Conservation (phyloP, 2,797 vertebrate species). For the Sciurus vulgaris region DNA sequence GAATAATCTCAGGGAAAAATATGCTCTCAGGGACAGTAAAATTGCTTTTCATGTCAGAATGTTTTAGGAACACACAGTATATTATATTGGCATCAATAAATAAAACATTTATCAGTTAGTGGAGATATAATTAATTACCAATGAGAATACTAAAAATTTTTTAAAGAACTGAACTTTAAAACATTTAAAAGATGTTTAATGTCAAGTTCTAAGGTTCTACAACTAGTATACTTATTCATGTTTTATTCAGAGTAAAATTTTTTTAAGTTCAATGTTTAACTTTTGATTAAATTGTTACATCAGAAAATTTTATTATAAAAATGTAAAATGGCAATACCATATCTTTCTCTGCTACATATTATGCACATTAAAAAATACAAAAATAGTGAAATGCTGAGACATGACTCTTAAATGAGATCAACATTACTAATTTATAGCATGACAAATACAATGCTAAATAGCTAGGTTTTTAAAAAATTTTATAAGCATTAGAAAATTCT, state of each 20-base stretch:
- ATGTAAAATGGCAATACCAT: not conserved
- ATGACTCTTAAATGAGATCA: not conserved
- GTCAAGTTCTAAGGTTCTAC: not conserved
- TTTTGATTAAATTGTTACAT: not conserved
- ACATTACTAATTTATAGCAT: not conserved
- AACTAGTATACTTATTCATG: not conserved
- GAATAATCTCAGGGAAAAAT: not conserved
- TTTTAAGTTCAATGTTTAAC: not conserved
- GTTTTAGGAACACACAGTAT: not conserved
- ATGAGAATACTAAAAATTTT: not conserved
- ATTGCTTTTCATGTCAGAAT: not conserved
- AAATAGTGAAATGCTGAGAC: not conserved
- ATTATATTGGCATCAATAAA: not conserved
- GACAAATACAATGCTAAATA: not conserved
- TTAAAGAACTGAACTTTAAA: not conserved
- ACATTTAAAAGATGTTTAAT: conserved; percentile 18
- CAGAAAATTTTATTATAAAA: not conserved
- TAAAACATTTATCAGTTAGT: not conserved
- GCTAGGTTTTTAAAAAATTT: not conserved
- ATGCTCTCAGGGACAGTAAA: not conserved
- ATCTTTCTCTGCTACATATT: not conserved
- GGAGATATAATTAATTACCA: not conserved
- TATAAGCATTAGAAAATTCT: conserved; percentile 1
- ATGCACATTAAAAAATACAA: not conserved
- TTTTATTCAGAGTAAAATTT: not conserved